These are phyloP conservation scores for Syrphus vitripennis DNA, from an alignment of 2,888 invertebrate genomes.

Conservation along the genomic window DNA sequence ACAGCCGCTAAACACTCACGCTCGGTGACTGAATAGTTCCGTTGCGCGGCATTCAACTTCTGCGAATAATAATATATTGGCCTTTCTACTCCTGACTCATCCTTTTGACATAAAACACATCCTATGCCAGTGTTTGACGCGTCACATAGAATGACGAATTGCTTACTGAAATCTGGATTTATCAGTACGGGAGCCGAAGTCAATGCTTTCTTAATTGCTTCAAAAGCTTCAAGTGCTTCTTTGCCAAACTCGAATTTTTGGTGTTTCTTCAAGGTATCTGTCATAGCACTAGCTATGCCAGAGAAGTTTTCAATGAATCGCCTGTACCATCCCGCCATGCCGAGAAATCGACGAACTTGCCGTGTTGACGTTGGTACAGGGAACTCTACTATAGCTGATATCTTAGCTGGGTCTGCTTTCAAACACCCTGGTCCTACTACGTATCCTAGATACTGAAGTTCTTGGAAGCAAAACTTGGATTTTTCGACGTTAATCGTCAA, in stretches of 20 bases:
- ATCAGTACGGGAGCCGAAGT: background rate
- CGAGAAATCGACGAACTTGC: no score
- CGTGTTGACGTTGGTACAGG: no score
- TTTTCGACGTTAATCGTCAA: no score
- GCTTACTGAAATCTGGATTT: background rate
- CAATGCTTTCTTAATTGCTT: background rate
- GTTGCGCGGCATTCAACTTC: background rate
- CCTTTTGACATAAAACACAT: background rate
- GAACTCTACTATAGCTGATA: no score
- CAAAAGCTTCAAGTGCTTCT: background rate
- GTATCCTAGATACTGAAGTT: no score
- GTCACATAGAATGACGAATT: background rate
- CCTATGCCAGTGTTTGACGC: background rate
- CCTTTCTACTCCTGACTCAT: background rate
- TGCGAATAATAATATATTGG: background rate
- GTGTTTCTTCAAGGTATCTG: background rate
- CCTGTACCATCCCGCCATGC: background rate
- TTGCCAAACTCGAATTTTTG: background rate
- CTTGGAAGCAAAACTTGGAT: no score
- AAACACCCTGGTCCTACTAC: no score
- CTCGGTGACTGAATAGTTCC: background rate
- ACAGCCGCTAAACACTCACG: background rate
- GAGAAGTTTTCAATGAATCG: background rate
- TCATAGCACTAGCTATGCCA: background rate
- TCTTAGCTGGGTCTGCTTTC: no score